Base-by-base conservation (phyloP, 2,797 vertebrate species). In the Ara ararauna region DNA sequence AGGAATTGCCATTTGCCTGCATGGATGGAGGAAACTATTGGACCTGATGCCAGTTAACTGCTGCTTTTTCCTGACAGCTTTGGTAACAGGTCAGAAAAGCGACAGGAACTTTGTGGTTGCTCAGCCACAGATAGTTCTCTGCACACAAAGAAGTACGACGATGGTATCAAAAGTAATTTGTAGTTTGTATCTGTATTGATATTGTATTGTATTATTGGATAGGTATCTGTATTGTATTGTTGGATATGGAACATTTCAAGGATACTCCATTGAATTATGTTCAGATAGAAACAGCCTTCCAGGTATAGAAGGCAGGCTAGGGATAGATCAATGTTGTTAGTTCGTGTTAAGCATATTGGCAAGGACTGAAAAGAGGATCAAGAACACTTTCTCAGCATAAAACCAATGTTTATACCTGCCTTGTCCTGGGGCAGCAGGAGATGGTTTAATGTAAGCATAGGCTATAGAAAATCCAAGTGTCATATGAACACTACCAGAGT, bases 1-100 rank as follows among this genome's bases (percentile, higher is more conserved):
- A 92, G 68, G 83, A 95, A 95, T 91, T 92, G 83, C 66, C 40
- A 61, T 1, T 93, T 91, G 62, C 87, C 60, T 92, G 85, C 47
- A 38, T 40, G 54, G 60, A 30, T 84, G 36, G 83, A 75, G 85
- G 62, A 67, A 90, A 71, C 34, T 79, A 26, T 79, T 82, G 44
- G 53, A 45, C 14, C 53, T 85, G 78, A 87, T 85, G 92, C 36
- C 51, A 83, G 65, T 87, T 91, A 83, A 38, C 42, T 62, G 65
- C 13, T 80, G 48, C 53, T 6, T 50, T 90, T 92, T 88, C 77
- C 56, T 94, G 68, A 77, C 65, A 83, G 87, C 73, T 92, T 83
- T 85, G 68, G 67, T 89, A 89, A 82, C 12, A 30, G 29, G 68
- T 92, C 68, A 74, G 10, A 88, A 91, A 90, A 68, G 21, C 29